Base-by-base conservation (phyloP, 2,113 vertebrate genomes). In the Oreochromis spilurus region DNA sequence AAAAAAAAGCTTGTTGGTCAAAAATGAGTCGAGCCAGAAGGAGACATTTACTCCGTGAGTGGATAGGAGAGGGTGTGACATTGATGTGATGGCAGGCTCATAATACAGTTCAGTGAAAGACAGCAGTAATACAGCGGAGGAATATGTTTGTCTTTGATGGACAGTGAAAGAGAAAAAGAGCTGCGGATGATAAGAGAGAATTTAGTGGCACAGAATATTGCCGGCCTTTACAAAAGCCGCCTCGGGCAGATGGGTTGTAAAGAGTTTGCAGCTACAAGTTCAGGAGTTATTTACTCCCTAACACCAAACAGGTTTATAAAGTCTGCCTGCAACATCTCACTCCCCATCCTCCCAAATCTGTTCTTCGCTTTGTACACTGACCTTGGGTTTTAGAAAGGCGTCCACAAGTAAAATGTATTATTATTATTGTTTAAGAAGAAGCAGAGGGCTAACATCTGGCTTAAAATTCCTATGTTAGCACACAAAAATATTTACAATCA, bases 141-240 rank as follows among this genome's bases (percentile, higher is more conserved):
- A 78, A 70, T 53, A 57, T 55, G 86, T 89, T 88, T 92, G 72
- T 81, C 81, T 89, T 89, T 91, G 89, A 88, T 89, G 43, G 82
- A 83, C 79, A 79, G 60, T 55, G 52, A 67, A 85, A 80, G 79
- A 85, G 70, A 86, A 86, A 88, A 36, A 54, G 79, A 89, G 82
- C 78, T 79, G 54, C 55, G 2, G 82, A 83, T 84, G 24, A 86
- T 79, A 81, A 84, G 7, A 52, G 29, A 80, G 50, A 80, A 81
- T 92, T 84, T 82, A 65, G 84, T 65, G 82, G 84, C 86, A 43
- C 29, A 84, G 79, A 85, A 84, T 90, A 83, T 89, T 82, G 81
- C 43, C 60, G 52, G 77, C 54, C 86, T 50, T 65, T 11, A 21
- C 16, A 78, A 83, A 55, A 72, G 81, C 81, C 45, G 62, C 88